Evolutionary conservation across 2,797 vertebrate species (phyloP), one percentile per base, ranked within the genome.

Genomic region (Arnoldichthys spilopterus): DNA sequence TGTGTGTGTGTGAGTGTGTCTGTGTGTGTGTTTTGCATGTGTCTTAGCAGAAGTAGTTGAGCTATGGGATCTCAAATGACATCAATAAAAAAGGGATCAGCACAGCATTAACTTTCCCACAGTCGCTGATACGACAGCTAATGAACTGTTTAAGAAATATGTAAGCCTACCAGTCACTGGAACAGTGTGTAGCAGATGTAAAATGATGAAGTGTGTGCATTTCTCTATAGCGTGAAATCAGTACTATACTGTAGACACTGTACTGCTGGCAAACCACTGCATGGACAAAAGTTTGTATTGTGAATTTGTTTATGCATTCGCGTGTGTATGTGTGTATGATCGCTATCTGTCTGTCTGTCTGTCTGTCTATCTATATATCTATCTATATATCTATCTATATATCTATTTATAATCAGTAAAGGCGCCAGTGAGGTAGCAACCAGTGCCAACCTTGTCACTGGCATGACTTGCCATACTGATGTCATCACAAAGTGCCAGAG

Each of bases 351-450:
- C 66, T 26, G 70, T 86, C 28, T 76, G 83, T 83, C 67, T 37
- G 34, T 37, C 3, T 37, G 34, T 4, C 5, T 4, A 8, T 43
- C 5, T 4, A 4, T 4, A 43, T 11, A 11, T 43, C 1, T 43
- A 43, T 12, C 1, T 43, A 43, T 4, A 43, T 32, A 47, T 72
- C 24, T 62, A 62, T 64, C 47, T 63, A 66, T 76, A 81, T 77
- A 77, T 78, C 88, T 81, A 49, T 28, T 1, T 11, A 22, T n/a
- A n/a, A n/a, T n/a, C n/a, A 47, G 72, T 67, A 72, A 6, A 47
- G 79, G 85, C 76, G 32, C 85, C 86, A 84, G 76, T 86, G 81
- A 79, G 87, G 90, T 79, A 84, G 85, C 81, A 82, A 85, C 85
- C 71, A 59, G 79, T 82, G 72, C 87, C 86, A 89, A 78, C 78